Evolutionary conservation across 2,113 vertebrate species (phyloP).

Genomic region (Bungarus multicinctus): DNA sequence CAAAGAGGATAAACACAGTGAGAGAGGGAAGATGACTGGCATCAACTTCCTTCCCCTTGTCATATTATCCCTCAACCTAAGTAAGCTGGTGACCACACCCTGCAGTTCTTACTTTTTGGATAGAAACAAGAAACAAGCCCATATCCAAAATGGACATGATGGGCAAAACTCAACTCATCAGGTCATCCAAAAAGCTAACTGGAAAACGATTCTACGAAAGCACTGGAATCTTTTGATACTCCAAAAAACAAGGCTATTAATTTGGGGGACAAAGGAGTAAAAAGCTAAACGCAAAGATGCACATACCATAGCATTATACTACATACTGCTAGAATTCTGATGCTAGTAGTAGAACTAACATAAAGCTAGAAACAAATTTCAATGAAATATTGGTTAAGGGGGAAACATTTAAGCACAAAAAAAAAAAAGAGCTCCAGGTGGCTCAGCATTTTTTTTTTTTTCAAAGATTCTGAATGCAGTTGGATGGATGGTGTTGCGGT

Average conservation of each 20-base stretch:
- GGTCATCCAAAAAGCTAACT: not conserved
- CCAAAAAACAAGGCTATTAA: not conserved
- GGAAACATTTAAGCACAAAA: not conserved
- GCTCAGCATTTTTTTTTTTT: not conserved
- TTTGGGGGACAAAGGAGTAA: not conserved
- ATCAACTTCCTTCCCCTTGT: not conserved
- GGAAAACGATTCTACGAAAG: not conserved
- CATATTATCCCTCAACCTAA: not conserved
- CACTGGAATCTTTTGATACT: not conserved
- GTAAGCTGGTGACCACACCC: not conserved
- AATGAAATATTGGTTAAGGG: not conserved
- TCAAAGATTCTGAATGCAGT: not conserved
- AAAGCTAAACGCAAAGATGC: not conserved
- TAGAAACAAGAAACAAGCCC: not conserved
- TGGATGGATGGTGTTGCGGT: no score
- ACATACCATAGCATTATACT: not conserved
- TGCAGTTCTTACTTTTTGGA: not conserved
- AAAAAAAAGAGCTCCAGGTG: not conserved
- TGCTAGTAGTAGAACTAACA: not conserved
- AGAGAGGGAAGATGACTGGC: not conserved
- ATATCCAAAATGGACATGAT: not conserved
- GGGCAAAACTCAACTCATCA: not conserved
- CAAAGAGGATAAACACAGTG: not conserved
- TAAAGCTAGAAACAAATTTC: not conserved
- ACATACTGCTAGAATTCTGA: not conserved